Base-by-base conservation (phyloP, 2,797 vertebrate species). In the Sebastes iracundus region DNA sequence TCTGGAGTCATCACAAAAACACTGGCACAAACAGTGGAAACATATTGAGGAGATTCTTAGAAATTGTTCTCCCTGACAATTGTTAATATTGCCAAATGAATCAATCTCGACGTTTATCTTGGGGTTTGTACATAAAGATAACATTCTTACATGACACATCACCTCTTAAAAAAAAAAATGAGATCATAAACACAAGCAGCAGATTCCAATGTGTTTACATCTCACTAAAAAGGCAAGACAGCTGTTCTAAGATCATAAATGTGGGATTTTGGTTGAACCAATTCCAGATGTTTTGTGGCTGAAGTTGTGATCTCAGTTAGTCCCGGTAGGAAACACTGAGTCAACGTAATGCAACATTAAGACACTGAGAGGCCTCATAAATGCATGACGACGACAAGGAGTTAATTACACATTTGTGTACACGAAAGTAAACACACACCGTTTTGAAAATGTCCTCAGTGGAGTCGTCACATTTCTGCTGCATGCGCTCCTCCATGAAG, bases 401-500 rank as follows among this genome's bases (percentile, higher is more conserved):
- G 18, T 52, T n/a, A 18, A 46, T 27, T 35, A 25, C 16, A 65
- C 5, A 58, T 42, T 42, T 60, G 53, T 68, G 35, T 25, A 56
- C 6, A 67, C 1, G 32, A 27, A 77, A 71, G 33, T 56, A 63
- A 76, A 84, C 73, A 84, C 76, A 75, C 92, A 99, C 98, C 1
- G 97, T 97, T 96, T 96, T 99, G 85, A 96, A 97, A 83, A 99
- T 94, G 83, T 98, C 97, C 84, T 99, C 98, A 0, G 95, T 97
- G 76, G 97, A 97, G 92, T 96, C 97, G 11, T 98, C 97, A 72
- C 97, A 98, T 88, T 98, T 98, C 93, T 98, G 97, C 79, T 99
- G 98, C 93, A 99, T 97, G 61, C 95, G 96, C 83, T 99, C 98
- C 89, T 99, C 99, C 90, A 99, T 95, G 88, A 99, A 99, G 93